Evolutionary conservation across 2,888 invertebrate genomes (phyloP).

Genomic region (Thalpophila matura): DNA sequence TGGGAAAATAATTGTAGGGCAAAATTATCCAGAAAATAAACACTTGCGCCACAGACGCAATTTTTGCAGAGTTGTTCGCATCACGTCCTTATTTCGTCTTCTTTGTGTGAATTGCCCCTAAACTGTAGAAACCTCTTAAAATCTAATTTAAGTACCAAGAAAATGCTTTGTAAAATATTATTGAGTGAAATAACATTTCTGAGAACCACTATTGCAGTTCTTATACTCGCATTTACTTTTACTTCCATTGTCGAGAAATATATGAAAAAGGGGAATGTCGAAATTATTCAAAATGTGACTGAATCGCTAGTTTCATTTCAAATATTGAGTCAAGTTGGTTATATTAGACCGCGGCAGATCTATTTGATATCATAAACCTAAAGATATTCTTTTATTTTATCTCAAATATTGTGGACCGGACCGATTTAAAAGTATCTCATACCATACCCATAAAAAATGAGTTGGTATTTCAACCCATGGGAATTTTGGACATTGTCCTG

Average conservation of each 20-base stretch:
- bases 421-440: too few relatives aligned
- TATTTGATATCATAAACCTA: neutral
- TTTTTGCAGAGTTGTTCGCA: neutral
- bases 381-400: neutral
- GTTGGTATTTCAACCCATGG: too few relatives aligned
- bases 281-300: slow-evolving; percentile 47
- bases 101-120: neutral
- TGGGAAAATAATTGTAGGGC: too few relatives aligned
- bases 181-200: slow-evolving; percentile 15
- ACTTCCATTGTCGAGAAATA: slow-evolving; percentile 24
- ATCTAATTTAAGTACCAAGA: slow-evolving; percentile 12
- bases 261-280: slow-evolving; percentile 36
- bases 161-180: slow-evolving; percentile 37
- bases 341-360: slow-evolving; percentile 7
- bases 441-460: too few relatives aligned
- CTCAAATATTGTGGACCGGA: too few relatives aligned
- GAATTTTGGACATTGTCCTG: too few relatives aligned
- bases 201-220: slow-evolving; percentile 23
- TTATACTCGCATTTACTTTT: slow-evolving; percentile 37
- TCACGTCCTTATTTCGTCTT: neutral
- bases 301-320: slow-evolving; percentile 23
- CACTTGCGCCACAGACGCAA: too few relatives aligned
- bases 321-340: slow-evolving; percentile 15
- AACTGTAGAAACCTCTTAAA: slow-evolving; percentile 10
- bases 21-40: too few relatives aligned